Conservation (phyloP, 2,888 invertebrate species). For the Eristalis intricaria region DNA sequence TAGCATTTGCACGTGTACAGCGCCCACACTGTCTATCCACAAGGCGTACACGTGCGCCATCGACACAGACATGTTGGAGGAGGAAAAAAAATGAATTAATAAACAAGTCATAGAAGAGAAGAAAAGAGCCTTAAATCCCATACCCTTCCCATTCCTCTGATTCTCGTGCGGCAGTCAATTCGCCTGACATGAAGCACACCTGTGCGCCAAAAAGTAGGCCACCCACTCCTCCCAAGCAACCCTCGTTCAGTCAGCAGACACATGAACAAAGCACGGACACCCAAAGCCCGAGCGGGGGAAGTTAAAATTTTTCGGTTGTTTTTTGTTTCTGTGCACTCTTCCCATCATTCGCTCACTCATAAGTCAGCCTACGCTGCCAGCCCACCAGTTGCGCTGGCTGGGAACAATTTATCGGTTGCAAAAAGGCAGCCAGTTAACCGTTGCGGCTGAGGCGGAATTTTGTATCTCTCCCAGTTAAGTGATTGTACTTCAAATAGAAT, state of each 20-base stretch:
- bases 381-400: conserved; percentile 13
- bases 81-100: background rate
- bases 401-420: conserved; percentile 34
- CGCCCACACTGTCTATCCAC: background rate
- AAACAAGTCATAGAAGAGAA: background rate
- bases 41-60: background rate
- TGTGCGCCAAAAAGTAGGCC: background rate
- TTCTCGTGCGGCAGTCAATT: background rate
- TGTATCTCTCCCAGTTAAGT: conserved; percentile 18
- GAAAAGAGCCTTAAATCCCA: background rate
- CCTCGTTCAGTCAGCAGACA: background rate
- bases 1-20: background rate
- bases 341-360: background rate
- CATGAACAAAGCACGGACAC: background rate
- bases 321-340: background rate
- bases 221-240: background rate
- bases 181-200: background rate
- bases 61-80: background rate
- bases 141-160: no score
- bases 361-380: background rate
- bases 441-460: conserved; percentile 18
- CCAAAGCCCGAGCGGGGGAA: background rate
- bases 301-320: background rate
- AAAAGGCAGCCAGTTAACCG: conserved; percentile 32
- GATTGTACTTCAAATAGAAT: conserved; percentile 9